These are phyloP conservation scores for Scaptomyza flava DNA, from an alignment of 2,888 invertebrate species.

Conservation along the genomic window DNA sequence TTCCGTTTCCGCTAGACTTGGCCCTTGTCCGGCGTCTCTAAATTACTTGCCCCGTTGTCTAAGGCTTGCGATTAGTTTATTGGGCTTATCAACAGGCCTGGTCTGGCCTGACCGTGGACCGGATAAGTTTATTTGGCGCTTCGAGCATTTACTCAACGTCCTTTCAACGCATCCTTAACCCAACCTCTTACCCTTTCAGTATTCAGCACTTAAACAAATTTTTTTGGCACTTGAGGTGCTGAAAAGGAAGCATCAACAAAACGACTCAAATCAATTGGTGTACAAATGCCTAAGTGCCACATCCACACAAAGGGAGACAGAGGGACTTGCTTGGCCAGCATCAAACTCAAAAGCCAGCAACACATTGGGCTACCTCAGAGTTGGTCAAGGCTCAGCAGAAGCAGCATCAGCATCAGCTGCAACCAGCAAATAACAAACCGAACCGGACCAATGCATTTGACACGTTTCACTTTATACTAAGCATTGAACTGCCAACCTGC, in stretches of 20 bases:
- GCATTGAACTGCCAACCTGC: not conserved
- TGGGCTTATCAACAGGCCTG: constrained; percentile 56
- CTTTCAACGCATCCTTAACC: constrained; percentile 7
- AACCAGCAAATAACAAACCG: not conserved
- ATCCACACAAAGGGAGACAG: not conserved
- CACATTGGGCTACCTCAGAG: constrained; percentile 9
- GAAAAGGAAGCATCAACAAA: constrained; percentile 3
- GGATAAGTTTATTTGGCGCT: constrained; percentile 61
- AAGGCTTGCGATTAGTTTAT: constrained; percentile 56
- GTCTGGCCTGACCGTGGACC: not conserved
- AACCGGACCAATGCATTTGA: constrained; percentile 14
- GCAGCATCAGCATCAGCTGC: constrained; percentile 1
- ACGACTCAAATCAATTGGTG: constrained; percentile 7
- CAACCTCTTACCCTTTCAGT: not conserved
- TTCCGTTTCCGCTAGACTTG: constrained; percentile 70
- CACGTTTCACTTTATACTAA: constrained; percentile 11
- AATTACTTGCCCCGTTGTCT: constrained; percentile 40
- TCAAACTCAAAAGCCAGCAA: constrained; percentile 5
- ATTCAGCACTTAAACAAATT: constrained; percentile 3
- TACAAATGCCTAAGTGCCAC: constrained; percentile 10
- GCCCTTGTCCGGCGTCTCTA: constrained; percentile 45
- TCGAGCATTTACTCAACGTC: constrained; percentile 44
- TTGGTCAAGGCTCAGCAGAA: not conserved
- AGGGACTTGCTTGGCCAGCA: not conserved
- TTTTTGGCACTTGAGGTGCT: constrained; percentile 3